phyloP scores from a whole-genome alignment of 2,113 vertebrate genomes.

The Antigone vipio region DNA sequence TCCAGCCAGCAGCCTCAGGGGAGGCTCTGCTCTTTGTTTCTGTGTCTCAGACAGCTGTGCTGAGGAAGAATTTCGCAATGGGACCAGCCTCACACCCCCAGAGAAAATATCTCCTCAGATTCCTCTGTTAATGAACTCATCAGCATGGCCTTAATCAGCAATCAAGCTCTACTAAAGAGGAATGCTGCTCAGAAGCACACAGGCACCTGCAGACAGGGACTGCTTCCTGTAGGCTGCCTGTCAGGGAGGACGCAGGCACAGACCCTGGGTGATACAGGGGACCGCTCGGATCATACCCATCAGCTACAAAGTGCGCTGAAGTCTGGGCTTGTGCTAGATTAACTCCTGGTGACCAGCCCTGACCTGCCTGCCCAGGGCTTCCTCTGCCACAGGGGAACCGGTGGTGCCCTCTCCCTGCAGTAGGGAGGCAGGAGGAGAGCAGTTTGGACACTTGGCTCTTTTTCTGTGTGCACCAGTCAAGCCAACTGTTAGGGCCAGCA shows the following conservation, averaged over 20 bases:
- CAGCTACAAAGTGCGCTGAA: background rate
- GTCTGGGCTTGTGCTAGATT: background rate
- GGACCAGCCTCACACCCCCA: background rate
- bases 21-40: constrained; percentile 11
- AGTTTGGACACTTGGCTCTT: background rate
- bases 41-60: constrained; percentile 20
- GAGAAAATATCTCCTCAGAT: constrained; percentile 27
- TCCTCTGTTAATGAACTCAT: constrained; percentile 44
- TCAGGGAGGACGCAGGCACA: background rate
- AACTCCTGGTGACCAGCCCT: background rate
- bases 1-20: background rate
- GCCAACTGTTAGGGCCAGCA: background rate
- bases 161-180: background rate
- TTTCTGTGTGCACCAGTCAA: background rate
- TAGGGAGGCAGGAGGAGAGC: background rate
- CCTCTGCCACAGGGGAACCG: background rate
- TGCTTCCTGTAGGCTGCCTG: background rate
- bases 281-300: background rate
- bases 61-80: constrained; percentile 15
- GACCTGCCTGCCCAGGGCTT: background rate
- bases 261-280: background rate
- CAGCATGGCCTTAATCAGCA: background rate
- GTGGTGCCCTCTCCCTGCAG: background rate
- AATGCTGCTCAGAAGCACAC: background rate
- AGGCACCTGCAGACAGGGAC: background rate